phyloP scores from a whole-genome alignment of 92 coral and sea anemone species.

The Umimayanthus kanabou region DNA sequence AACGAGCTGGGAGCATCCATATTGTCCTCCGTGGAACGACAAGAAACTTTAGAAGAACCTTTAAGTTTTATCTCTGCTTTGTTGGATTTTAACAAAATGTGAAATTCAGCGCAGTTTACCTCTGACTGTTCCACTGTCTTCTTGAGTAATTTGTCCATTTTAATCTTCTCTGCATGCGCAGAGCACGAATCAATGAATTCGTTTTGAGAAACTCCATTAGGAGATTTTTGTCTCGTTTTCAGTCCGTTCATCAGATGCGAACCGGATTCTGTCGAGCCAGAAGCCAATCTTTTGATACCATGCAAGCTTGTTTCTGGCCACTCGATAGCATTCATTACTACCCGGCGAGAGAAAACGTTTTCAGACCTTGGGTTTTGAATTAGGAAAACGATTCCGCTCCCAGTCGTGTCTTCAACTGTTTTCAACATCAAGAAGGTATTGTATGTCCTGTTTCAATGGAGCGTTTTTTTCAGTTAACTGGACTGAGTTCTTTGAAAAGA shows the following conservation, averaged over 20 bases:
- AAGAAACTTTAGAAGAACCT: not conserved
- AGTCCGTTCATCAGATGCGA: not conserved
- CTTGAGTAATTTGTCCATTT: conserved; percentile 5
- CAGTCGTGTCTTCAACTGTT: not conserved
- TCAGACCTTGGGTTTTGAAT: not conserved
- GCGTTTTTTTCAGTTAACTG: not conserved
- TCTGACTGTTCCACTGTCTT: conserved; percentile 24
- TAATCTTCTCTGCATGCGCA: not conserved
- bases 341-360: not conserved
- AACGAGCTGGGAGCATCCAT: not conserved
- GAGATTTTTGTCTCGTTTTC: not conserved
- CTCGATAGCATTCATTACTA: not conserved
- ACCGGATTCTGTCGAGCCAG: not conserved
- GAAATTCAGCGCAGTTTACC: not conserved
- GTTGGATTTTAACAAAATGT: conserved; percentile 25
- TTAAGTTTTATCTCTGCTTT: conserved; percentile 21
- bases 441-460: not conserved
- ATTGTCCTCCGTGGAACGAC: not conserved
- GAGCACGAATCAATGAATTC: not conserved
- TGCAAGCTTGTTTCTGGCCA: not conserved
- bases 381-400: conserved; percentile 2
- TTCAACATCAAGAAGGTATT: not conserved
- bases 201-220: not conserved
- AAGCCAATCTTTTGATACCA: not conserved
- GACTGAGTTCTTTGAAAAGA: not conserved